Conservation (phyloP, 1,140 invertebrate genomes). For the Chironomus striatipennis region DNA sequence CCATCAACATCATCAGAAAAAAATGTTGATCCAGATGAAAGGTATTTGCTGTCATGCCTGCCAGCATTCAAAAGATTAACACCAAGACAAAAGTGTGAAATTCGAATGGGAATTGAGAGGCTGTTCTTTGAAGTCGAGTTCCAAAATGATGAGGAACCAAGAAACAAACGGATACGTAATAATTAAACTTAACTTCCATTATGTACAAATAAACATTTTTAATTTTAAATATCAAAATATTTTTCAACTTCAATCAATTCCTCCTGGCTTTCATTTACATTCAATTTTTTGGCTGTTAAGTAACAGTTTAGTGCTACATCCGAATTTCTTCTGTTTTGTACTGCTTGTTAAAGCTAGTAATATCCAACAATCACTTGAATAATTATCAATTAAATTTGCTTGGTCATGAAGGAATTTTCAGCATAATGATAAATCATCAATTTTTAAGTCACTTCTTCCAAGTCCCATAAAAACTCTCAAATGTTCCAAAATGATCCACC, state of each 20-base stretch:
- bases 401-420: neutral
- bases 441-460: neutral
- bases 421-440: neutral
- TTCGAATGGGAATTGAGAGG: conserved; percentile 41
- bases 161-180: neutral
- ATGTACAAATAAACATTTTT: neutral
- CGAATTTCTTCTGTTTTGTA: neutral
- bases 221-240: neutral
- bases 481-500: neutral
- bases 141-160: conserved; percentile 28
- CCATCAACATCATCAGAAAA: conserved; percentile 26
- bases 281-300: neutral
- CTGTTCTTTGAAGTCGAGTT: conserved; percentile 42
- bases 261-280: neutral
- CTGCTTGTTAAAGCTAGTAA: neutral
- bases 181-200: neutral
- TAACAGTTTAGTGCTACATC: neutral
- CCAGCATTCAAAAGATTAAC: conserved; percentile 40
- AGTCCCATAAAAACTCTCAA: neutral
- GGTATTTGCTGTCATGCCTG: conserved; percentile 41
- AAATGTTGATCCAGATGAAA: conserved; percentile 41
- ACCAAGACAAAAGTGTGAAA: conserved; percentile 39
- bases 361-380: neutral
- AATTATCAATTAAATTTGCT: neutral
- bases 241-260: neutral